phyloP scores from a whole-genome alignment of 2,797 vertebrate species.

The Gymnoscopelus braueri region DNA sequence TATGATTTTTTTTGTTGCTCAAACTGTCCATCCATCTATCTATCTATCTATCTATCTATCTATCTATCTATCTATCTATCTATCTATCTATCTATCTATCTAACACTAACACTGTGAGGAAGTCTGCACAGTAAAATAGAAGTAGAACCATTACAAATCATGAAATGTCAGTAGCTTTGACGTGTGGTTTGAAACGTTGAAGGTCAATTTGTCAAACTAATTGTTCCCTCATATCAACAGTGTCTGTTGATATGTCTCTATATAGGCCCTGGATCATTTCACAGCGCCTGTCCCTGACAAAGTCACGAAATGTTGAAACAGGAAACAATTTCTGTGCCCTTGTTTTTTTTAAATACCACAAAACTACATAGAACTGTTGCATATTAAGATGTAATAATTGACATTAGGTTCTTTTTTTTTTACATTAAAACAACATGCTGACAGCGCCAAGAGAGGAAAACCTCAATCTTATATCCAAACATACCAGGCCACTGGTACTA shows the following conservation, averaged over 20 bases:
- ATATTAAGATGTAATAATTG: conserved; percentile 58
- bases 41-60: too few species aligned
- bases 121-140: conserved; percentile 13
- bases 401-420: conserved; percentile 58
- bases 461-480: conserved; percentile 72
- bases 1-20: too few species aligned
- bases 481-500: conserved; percentile 68
- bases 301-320: conserved; percentile 32
- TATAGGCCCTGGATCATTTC: conserved; percentile 43
- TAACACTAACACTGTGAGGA: too few species aligned
- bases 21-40: too few species aligned
- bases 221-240: conserved; percentile 64
- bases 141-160: conserved; percentile 44
- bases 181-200: conserved; percentile 29
- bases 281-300: conserved; percentile 40
- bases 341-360: conserved; percentile 54
- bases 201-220: conserved; percentile 61
- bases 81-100: too few species aligned
- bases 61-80: too few species aligned
- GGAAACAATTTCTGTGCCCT: conserved; percentile 46
- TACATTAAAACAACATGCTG: conserved; percentile 62
- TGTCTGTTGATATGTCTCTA: conserved; percentile 21
- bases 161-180: conserved; percentile 21
- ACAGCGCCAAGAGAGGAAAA: conserved; percentile 72
- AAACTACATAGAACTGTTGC: conserved; percentile 64